Conservation (phyloP, 2,888 invertebrate genomes). For the Rhyacophila evoluta region DNA sequence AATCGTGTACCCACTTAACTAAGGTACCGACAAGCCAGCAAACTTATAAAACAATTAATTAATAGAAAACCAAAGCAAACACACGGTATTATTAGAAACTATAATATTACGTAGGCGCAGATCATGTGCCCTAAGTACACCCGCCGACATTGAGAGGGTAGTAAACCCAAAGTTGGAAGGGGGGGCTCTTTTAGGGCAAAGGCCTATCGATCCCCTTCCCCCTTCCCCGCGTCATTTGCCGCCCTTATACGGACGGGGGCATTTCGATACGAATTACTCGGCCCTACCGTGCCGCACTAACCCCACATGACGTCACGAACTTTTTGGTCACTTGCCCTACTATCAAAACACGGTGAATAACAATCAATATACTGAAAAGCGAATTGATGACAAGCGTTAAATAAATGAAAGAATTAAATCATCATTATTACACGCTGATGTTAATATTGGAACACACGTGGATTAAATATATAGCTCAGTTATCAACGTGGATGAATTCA, state of each 20-base stretch:
- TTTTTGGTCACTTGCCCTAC: slow-evolving; percentile 5
- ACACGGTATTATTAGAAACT: too few species aligned
- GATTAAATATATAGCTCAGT: too few species aligned
- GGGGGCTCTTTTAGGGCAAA: background rate
- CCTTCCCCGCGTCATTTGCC: background rate
- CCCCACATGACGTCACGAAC: background rate
- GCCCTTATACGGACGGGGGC: background rate
- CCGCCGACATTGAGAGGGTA: background rate
- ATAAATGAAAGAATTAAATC: too few species aligned
- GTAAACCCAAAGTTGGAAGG: background rate
- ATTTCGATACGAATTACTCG: background rate
- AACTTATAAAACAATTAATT: too few species aligned
- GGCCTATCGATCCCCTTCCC: slow-evolving; percentile 3
- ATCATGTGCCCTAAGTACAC: background rate
- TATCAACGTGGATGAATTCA: too few species aligned
- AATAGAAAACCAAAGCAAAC: too few species aligned
- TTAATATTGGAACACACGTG: background rate
- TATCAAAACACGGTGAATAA: background rate
- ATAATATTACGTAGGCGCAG: background rate
- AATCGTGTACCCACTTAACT: too few species aligned
- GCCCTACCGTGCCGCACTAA: background rate
- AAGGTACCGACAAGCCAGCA: too few species aligned
- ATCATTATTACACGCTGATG: background rate
- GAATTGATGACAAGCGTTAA: too few species aligned
- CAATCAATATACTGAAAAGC: background rate